Base-by-base conservation (phyloP, 2,888 invertebrate genomes). In the Eilema sororculum region DNA sequence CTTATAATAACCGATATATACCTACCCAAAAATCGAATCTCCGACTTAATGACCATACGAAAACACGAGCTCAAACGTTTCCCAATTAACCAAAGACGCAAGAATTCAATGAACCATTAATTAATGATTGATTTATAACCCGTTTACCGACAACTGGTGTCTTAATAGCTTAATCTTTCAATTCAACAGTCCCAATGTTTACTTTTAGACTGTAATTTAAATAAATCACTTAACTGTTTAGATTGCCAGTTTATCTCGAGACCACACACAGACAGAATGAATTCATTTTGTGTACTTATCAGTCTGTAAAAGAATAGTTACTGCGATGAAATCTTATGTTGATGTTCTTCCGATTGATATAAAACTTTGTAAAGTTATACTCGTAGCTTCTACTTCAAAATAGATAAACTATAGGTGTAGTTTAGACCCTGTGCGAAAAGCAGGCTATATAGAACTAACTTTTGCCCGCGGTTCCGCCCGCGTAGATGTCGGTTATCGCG, bases 221-320 rank as follows among this genome's bases (percentile, higher is more conserved):
- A 60, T 60, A 33, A 60, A 60, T 60, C 60, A 60, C 20, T 30
- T 30, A 60, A 30, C 30, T 60, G 30, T 60, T n/a, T 60, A 30
- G 10, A 33, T 60, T 33, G 30, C 25, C 28, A 13, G 30, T 60
- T 28, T 60, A 60, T 33, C 59, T 30, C 20, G 20, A 3, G 30
- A 28, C 60, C 60, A 60, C 60, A 41, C 41, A 41, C 41, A 16
- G 33, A 59, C 59, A 59, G 28, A 30, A 30, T n/a, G 30, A 10
- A 33, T 60, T 28, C 59, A 60, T 57, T 37, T 58, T 24, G 24
- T 58, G 13, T 58, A n/a, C n/a, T n/a, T n/a, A 58, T 58, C 25
- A 4, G 57, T n/a, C 30, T 22, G 22, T 33, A 57, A 22, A 8
- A 58, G 57, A 58, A 58, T 25, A 2, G 12, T 58, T 25, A 16